Conservation (phyloP, 2,888 invertebrate genomes). For the Melipona beecheii region DNA sequence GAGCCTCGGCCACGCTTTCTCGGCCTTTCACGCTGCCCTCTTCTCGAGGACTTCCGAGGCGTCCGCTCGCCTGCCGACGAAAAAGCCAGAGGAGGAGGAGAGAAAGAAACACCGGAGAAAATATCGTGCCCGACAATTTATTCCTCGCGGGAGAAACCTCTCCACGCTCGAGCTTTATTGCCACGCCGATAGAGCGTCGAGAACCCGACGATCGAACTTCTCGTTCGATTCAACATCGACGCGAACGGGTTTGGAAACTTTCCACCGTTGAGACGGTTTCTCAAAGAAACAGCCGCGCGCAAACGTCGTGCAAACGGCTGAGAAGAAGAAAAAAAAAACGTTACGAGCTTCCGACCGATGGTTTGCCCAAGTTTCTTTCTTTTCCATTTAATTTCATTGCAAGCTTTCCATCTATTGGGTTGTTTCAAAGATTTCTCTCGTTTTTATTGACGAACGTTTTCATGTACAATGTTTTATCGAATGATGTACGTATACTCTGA, state of each 20-base stretch:
- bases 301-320: background rate
- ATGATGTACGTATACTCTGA: no score
- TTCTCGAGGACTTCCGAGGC: conserved; percentile 47
- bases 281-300: background rate
- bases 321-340: background rate
- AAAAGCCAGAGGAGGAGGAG: conserved; percentile 36
- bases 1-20: conserved; percentile 37
- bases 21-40: conserved; percentile 49
- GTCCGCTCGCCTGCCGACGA: conserved; percentile 24
- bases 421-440: no score
- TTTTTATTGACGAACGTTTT: no score
- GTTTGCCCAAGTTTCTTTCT: background rate
- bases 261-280: background rate
- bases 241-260: background rate
- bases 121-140: conserved; percentile 52
- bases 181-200: conserved; percentile 27
- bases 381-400: background rate
- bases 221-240: conserved; percentile 23
- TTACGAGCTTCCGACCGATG: background rate
- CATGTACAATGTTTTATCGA: no score
- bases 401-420: background rate
- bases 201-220: conserved; percentile 25
- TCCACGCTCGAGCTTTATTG: conserved; percentile 45
- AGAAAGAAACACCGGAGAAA: conserved; percentile 7
- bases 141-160: conserved; percentile 37